Conservation (phyloP, 1,140 invertebrate species). For the Hyles vespertilio region DNA sequence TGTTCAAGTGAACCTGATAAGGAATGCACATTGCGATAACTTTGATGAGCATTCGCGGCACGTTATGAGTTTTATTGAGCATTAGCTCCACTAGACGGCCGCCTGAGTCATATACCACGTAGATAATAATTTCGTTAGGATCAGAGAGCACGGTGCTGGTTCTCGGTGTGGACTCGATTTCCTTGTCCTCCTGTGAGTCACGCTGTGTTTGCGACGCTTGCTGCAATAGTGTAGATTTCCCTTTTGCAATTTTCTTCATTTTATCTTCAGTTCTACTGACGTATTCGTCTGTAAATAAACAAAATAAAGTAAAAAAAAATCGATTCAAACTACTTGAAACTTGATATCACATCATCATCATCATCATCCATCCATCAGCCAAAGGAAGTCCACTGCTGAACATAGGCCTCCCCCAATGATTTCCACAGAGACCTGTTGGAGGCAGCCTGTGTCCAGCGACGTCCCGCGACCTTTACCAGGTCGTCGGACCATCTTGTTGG, state of each 20-base stretch:
- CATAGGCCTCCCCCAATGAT: too few species aligned
- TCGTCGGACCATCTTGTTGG: too few species aligned
- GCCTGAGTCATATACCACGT: constrained; percentile 6
- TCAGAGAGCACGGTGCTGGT: not conserved
- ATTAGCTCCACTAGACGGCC: constrained; percentile 20
- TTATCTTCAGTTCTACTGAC: constrained; percentile 19
- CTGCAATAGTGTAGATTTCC: not conserved
- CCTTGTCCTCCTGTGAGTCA: not conserved
- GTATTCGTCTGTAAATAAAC: constrained; percentile 22
- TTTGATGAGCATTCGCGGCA: constrained; percentile 25
- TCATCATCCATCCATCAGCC: too few species aligned
- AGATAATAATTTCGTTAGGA: constrained; percentile 5
- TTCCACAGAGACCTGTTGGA: too few species aligned
- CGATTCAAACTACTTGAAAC: not conserved
- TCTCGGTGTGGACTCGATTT: not conserved
- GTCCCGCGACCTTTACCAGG: too few species aligned
- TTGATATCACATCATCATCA: too few species aligned
- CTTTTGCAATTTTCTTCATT: constrained; percentile 13
- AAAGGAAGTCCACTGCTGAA: too few species aligned
- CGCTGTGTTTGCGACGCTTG: not conserved
- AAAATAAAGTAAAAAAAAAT: not conserved
- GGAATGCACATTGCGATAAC: constrained; percentile 28
- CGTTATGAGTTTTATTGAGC: constrained; percentile 11
- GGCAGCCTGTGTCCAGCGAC: too few species aligned
- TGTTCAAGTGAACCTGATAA: constrained; percentile 14